A percentile compares a stretch with the other conserved stretches of the same genome.
Evolutionary conservation across 2,113 vertebrate species (phyloP).

Genomic region (Lates calcarifer): DNA sequence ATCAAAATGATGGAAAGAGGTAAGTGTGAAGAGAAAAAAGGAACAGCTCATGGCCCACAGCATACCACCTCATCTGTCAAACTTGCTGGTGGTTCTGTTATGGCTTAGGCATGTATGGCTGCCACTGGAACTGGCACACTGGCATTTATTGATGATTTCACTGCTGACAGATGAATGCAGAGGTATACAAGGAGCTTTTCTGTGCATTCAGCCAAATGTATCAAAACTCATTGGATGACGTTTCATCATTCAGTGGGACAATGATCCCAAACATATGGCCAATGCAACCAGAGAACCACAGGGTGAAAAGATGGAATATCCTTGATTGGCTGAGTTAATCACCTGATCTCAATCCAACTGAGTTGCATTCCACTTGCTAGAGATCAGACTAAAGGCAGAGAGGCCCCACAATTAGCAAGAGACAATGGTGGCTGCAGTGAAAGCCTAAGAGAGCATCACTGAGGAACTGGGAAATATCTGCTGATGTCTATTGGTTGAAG

Average conservation of each 20-base stretch:
- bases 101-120: no score
- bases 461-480: not conserved
- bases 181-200: not conserved
- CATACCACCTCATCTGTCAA: not conserved
- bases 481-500: not conserved
- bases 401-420: not conserved
- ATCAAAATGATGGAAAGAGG: not conserved
- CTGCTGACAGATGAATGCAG: not conserved
- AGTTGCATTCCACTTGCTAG: not conserved
- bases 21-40: not conserved
- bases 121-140: not conserved
- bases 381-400: not conserved
- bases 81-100: no score
- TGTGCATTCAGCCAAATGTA: not conserved
- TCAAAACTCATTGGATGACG: not conserved
- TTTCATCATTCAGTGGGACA: not conserved
- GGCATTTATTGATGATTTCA: slow-evolving; percentile 5
- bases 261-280: not conserved
- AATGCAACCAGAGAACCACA: not conserved
- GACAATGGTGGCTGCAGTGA: not conserved
- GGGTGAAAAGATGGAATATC: not conserved
- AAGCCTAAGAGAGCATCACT: not conserved
- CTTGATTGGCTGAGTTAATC: not conserved
- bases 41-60: not conserved
- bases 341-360: not conserved